Conservation (phyloP, 1,140 invertebrate species). For the Pomacea maculata region DNA sequence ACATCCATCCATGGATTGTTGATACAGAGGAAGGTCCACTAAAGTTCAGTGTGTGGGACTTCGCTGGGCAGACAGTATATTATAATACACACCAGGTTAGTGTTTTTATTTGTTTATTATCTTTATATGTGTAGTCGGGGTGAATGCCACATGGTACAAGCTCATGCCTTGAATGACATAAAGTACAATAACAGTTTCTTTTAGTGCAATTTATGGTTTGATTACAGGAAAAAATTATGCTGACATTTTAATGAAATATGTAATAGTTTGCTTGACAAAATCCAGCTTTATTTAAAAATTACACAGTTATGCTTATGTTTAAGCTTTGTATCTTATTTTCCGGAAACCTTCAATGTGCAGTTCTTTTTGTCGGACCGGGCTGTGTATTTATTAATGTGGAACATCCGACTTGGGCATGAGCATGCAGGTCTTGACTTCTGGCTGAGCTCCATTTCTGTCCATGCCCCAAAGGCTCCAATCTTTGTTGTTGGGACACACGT, state of each 20-base stretch:
- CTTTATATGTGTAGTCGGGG: neutral
- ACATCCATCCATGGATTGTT: conserved; percentile 61
- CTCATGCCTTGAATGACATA: neutral
- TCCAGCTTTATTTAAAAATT: neutral
- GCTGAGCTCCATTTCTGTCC: conserved; percentile 63
- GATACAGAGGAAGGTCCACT: conserved; percentile 45
- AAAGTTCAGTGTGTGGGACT: conserved; percentile 64
- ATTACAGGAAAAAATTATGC: neutral
- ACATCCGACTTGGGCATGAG: conserved; percentile 62
- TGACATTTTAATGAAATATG: neutral
- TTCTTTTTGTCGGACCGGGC: conserved; percentile 64
- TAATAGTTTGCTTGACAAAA: neutral
- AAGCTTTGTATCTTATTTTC: neutral
- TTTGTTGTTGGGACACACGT: conserved; percentile 63
- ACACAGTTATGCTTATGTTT: neutral
- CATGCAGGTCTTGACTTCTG: conserved; percentile 62
- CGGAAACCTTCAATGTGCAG: conserved; percentile 28
- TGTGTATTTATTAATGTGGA: conserved; percentile 64
- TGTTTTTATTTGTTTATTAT: neutral
- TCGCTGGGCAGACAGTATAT: conserved; percentile 65
- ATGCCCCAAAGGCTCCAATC: conserved; percentile 64
- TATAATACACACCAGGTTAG: conserved; percentile 66
- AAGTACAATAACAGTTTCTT: neutral
- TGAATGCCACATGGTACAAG: neutral
- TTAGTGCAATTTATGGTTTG: neutral